A percentile compares a stretch with the other conserved stretches of the same genome.
Conservation (phyloP, 2,888 invertebrate genomes). For the Deladenus siricidicola region DNA sequence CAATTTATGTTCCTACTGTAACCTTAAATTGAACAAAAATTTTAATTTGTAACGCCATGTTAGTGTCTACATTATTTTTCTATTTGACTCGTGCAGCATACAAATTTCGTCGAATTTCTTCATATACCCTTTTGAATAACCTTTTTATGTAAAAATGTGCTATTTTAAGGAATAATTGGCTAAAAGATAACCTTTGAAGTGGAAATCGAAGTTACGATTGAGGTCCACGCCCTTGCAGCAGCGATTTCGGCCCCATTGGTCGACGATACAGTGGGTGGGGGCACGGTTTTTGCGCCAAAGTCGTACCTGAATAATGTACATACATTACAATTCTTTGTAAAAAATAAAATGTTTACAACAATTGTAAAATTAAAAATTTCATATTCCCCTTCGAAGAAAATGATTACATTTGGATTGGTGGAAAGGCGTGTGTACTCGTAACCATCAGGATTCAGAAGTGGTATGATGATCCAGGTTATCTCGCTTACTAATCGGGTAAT, state of each 20-base stretch:
- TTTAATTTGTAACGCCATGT: neutral
- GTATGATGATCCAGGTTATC: constrained; percentile 41
- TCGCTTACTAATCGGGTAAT: constrained; percentile 42
- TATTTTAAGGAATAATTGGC: neutral
- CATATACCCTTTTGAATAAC: too few species aligned
- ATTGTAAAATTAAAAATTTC: neutral
- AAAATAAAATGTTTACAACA: constrained; percentile 6
- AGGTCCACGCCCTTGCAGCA: constrained; percentile 53
- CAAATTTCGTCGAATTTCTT: too few species aligned
- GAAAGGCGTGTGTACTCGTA: constrained; percentile 35
- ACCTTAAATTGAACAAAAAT: too few species aligned
- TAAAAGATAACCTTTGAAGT: constrained; percentile 27
- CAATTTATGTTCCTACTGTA: too few species aligned
- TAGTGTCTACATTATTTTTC: neutral
- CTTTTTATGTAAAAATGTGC: neutral
- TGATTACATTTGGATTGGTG: constrained; percentile 36
- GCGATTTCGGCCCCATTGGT: constrained; percentile 42
- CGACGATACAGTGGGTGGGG: constrained; percentile 30
- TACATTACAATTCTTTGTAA: neutral
- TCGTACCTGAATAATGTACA: constrained; percentile 26
- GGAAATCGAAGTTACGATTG: constrained; percentile 52
- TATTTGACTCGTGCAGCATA: neutral
- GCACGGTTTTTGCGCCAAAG: constrained; percentile 43
- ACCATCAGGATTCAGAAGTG: constrained; percentile 35
- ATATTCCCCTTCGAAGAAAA: neutral